Percentiles rank a stretch among this genome's conserved stretches.
Conservation (phyloP, 2,797 vertebrate genomes). For the Sebastes alutus region DNA sequence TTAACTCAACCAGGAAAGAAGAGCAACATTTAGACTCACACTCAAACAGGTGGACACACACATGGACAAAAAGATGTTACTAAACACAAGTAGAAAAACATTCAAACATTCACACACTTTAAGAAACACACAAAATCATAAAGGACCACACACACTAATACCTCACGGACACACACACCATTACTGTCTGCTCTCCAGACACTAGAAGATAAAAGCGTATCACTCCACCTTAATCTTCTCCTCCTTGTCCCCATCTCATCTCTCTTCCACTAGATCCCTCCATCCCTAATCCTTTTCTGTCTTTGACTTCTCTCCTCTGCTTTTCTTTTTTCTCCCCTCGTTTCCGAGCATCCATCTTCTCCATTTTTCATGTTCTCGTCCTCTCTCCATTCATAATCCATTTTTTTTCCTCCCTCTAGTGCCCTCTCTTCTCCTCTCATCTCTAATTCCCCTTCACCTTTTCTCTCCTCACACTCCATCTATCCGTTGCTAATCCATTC, state of each 20-base stretch:
- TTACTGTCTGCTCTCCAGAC: slow-evolving; percentile 47
- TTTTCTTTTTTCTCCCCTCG: slow-evolving; percentile 3
- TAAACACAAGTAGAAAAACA: neutral
- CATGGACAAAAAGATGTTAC: neutral
- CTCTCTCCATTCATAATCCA: slow-evolving; percentile 64
- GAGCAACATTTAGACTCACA: slow-evolving; percentile 52
- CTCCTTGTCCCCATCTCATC: slow-evolving; percentile 49
- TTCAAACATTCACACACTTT: neutral
- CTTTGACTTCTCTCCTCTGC: slow-evolving; percentile 34
- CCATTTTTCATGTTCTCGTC: slow-evolving; percentile 38
- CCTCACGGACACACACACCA: slow-evolving; percentile 1
- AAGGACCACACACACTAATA: neutral
- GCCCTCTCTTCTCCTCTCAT: slow-evolving; percentile 35
- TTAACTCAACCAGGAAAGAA: slow-evolving; percentile 25
- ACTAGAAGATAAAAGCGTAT: slow-evolving; percentile 55
- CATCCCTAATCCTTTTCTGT: slow-evolving; percentile 57
- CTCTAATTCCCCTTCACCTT: slow-evolving; percentile 64
- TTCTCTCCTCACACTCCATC: slow-evolving; percentile 42
- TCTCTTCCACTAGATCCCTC: slow-evolving; percentile 28
- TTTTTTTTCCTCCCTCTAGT: slow-evolving; percentile 41
- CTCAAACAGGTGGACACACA: slow-evolving; percentile 4
- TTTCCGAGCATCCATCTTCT: slow-evolving; percentile 39
- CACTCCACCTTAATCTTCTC: slow-evolving; percentile 58
- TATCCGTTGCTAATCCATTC: slow-evolving; percentile 57
- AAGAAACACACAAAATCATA: neutral